Conservation (phyloP, 2,797 vertebrate species). For the Takifugu ocellatus region DNA sequence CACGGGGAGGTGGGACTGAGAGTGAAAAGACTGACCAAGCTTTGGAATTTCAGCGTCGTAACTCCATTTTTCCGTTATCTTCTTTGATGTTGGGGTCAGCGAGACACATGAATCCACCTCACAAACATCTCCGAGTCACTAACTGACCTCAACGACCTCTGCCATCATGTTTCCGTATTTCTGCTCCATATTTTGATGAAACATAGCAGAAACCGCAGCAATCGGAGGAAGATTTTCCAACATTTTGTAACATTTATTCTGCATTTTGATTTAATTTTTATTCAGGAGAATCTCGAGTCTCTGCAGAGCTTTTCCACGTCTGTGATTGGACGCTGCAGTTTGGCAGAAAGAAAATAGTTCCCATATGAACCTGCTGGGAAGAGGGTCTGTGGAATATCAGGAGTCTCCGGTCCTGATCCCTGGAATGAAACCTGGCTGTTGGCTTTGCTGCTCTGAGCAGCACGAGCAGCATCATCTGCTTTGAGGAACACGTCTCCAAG, state of each 20-base stretch:
- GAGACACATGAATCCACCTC: too few species aligned
- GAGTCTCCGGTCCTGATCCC: neutral
- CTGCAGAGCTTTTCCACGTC: too few species aligned
- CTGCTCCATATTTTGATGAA: too few species aligned
- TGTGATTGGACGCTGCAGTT: neutral
- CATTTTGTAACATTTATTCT: too few species aligned
- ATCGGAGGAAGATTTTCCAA: too few species aligned
- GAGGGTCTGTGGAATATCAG: neutral
- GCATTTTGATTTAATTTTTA: neutral
- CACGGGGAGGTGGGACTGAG: conserved; percentile 40
- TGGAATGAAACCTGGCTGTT: neutral
- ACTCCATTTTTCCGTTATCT: conserved; percentile 35
- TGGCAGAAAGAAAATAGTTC: neutral
- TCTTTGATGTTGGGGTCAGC: too few species aligned
- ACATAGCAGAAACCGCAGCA: too few species aligned
- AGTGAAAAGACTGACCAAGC: conserved; percentile 61
- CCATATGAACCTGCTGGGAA: neutral
- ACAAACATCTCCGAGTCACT: too few species aligned
- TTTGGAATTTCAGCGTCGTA: conserved; percentile 65
- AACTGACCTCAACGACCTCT: too few species aligned
- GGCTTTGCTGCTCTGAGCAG: neutral
- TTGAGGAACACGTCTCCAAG: neutral
- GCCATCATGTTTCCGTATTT: too few species aligned
- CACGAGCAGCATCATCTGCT: neutral
- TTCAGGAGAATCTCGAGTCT: neutral